Evolutionary conservation across 1,140 invertebrate species (phyloP).

Genomic region (Camponotus vicinus): DNA sequence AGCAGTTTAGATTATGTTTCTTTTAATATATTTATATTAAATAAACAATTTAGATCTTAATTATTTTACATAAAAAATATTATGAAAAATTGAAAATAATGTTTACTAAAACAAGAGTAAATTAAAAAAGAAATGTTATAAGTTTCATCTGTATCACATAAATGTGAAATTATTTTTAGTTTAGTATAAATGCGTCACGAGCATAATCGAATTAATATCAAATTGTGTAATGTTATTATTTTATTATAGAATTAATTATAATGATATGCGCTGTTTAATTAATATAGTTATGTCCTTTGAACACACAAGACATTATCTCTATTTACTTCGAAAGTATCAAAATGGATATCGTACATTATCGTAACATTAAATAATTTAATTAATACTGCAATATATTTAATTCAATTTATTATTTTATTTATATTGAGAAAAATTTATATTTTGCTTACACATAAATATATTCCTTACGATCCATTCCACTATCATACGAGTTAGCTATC

Average conservation of each 20-base stretch:
- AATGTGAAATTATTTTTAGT: neutral
- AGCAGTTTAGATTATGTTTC: neutral
- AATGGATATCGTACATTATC: neutral
- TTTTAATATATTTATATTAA: neutral
- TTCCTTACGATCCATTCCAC: neutral
- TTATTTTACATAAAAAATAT: neutral
- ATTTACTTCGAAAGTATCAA: slow-evolving; percentile 10
- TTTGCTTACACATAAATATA: neutral
- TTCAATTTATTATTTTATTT: slow-evolving; percentile 17
- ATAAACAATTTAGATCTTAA: no score
- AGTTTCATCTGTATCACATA: neutral
- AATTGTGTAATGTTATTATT: neutral
- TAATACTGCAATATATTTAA: neutral
- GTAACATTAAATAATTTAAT: slow-evolving; percentile 4
- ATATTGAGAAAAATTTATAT: neutral
- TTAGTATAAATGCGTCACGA: neutral
- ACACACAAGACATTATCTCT: neutral
- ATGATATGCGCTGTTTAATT: slow-evolving; percentile 34
- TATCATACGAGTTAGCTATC: neutral
- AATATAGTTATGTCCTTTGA: slow-evolving; percentile 6
- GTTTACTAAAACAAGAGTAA: neutral
- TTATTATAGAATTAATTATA: slow-evolving; percentile 5
- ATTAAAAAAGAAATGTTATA: neutral
- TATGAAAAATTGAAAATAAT: neutral
- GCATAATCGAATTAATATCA: slow-evolving; percentile 17